Evolutionary conservation across 2,888 invertebrate species (phyloP), one percentile per base, ranked within the genome.

Genomic region (Ceramica pisi): DNA sequence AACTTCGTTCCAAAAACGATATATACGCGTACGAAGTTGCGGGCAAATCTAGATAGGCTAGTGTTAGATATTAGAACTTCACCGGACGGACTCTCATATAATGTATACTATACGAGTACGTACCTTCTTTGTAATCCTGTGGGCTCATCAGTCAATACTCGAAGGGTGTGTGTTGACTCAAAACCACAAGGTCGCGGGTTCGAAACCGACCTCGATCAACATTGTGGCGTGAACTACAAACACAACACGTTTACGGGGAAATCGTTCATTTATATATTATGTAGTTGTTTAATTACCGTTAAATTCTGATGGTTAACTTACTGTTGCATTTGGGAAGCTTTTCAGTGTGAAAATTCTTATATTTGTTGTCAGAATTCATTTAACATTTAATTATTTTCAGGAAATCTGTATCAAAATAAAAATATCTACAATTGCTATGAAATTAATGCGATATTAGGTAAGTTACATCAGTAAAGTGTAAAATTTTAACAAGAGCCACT

Each of bases 141-240:
- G 23, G 31, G 16, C n/a, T 31, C 41, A 57, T 51, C 56, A 57
- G 62, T 70, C 53, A 76, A 70, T 65, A 76, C 12, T 59, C 48
- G 14, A 59, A 78, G 65, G 79, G 59, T 66, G 21, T 59, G 19
- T 71, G 75, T 69, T 55, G 50, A 64, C 51, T 64, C 41, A 41
- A 50, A 63, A 57, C 79, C 75, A 6, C 59, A 56, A 14, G 53
- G 26, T 67, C 70, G 75, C 9, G 75, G 75, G 53, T 79, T 74
- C 51, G 53, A 64, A 75, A 59, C 56, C 67, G 9, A 67, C 83
- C 71, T 75, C 71, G 68, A 69, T 61, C 71, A 75, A 75, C 57
- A 71, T 67, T 75, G 80, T 46, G 79, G 80, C 50, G n/a, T 35
- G 21, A 21, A 44, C 38, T 66, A 61, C 64, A 82, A 71, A 71